Conservation (phyloP, 2,113 vertebrate genomes). For the Phylloscopus trochilus region DNA sequence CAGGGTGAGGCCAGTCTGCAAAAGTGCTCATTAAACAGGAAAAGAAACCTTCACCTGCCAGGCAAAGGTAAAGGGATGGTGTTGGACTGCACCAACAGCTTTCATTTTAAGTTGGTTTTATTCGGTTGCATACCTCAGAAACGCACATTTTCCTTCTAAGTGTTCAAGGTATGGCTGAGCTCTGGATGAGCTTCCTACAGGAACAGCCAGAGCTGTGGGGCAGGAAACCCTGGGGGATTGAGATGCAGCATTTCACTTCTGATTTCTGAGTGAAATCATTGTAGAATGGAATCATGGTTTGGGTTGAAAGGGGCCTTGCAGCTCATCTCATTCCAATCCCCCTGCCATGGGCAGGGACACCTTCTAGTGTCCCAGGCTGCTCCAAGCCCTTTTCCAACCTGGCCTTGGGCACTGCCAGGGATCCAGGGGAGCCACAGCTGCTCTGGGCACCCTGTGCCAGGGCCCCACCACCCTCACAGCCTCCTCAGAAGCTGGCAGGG, state of each 20-base stretch:
- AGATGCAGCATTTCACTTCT: background rate
- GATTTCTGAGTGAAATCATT: background rate
- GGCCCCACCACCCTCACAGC: fast-evolving
- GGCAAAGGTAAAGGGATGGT: background rate
- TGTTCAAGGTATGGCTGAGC: background rate
- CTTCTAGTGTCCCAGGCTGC: fast-evolving
- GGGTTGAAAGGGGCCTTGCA: background rate
- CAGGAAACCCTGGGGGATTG: background rate
- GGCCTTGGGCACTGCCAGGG: fast-evolving
- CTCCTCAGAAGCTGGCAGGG: background rate
- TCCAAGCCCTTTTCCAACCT: fast-evolving
- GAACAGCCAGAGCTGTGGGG: background rate
- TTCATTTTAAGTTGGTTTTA: background rate
- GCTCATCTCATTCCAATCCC: no score
- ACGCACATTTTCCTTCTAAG: background rate
- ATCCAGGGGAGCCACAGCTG: background rate
- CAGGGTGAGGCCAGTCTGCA: background rate
- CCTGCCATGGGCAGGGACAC: background rate
- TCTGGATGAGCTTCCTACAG: background rate
- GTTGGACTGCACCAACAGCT: background rate
- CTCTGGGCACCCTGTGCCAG: background rate
- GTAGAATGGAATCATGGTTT: background rate
- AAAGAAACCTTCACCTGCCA: background rate
- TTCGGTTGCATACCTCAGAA: background rate
- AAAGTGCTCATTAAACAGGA: background rate